Evolutionary conservation across 2,888 invertebrate species (phyloP).

Genomic region (Metallyticus violacea): DNA sequence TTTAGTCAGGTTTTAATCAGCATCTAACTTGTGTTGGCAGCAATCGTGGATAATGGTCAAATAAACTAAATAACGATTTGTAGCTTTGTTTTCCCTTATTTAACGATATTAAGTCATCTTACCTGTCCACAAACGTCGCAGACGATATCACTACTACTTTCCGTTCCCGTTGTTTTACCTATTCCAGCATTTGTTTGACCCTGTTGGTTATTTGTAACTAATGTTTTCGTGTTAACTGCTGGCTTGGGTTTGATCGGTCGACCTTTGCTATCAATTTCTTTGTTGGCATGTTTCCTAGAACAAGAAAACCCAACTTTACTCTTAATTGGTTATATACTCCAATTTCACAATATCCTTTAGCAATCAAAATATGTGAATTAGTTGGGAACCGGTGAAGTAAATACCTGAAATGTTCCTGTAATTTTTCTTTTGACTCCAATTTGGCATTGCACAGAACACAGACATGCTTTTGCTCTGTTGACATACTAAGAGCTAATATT

Average conservation of each 20-base stretch:
- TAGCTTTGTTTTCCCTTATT: no score
- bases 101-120: no score
- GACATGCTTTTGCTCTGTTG: slow-evolving; percentile 22
- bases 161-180: neutral
- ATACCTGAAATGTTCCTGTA: slow-evolving; percentile 63
- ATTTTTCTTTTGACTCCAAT: slow-evolving; percentile 55
- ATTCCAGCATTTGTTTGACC: slow-evolving; percentile 28
- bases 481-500: neutral
- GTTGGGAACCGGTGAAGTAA: neutral
- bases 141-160: slow-evolving; percentile 40
- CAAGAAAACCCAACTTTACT: neutral
- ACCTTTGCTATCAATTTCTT: slow-evolving; percentile 54
- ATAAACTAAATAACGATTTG: no score
- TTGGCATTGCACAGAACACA: slow-evolving; percentile 59
- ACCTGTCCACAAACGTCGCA: slow-evolving; percentile 58
- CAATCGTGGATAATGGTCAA: no score
- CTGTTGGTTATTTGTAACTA: slow-evolving; percentile 25
- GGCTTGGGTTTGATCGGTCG: slow-evolving; percentile 30
- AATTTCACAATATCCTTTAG: neutral
- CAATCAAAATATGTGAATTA: neutral
- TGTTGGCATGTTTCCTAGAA: slow-evolving; percentile 60
- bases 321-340: neutral
- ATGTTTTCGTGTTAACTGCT: neutral
- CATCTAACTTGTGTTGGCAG: no score
- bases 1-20: no score